phyloP scores from a whole-genome alignment of 2,888 invertebrate genomes.

The Tetranychus truncatus region DNA sequence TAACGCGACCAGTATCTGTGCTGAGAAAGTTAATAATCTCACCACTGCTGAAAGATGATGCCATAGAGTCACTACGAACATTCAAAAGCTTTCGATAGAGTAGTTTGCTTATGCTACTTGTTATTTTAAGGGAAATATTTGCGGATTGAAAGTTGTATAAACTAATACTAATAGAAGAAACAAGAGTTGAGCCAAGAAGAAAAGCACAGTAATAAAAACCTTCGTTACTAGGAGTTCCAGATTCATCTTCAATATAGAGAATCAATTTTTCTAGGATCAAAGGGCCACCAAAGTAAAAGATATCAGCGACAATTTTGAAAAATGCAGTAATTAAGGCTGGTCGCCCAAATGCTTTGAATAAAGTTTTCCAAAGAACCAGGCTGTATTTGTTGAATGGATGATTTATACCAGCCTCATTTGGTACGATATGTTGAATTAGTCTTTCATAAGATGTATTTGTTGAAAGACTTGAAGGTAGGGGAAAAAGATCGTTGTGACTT shows the following conservation, averaged over 20 bases:
- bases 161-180: slow-evolving; percentile 57
- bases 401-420: neutral
- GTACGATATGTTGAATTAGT: neutral
- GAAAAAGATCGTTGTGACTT: neutral
- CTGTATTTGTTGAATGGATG: neutral
- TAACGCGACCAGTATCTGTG: slow-evolving; percentile 81
- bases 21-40: slow-evolving; percentile 93
- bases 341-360: neutral
- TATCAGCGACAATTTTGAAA: slow-evolving; percentile 61
- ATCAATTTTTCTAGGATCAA: slow-evolving; percentile 64
- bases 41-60: slow-evolving; percentile 44
- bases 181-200: slow-evolving; percentile 45
- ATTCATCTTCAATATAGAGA: slow-evolving; percentile 51
- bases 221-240: slow-evolving; percentile 38
- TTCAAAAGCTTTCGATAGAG: slow-evolving; percentile 53
- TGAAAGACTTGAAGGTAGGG: neutral
- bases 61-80: slow-evolving; percentile 34
- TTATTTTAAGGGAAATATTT: slow-evolving; percentile 63
- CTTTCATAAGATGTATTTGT: neutral
- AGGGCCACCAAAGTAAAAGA: slow-evolving; percentile 69
- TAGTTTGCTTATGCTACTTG: slow-evolving; percentile 61
- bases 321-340: slow-evolving; percentile 39
- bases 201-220: slow-evolving; percentile 41
- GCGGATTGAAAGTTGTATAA: slow-evolving; percentile 79
- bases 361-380: neutral